Base-by-base conservation (phyloP, 2,113 vertebrate species). In the Castor canadensis region DNA sequence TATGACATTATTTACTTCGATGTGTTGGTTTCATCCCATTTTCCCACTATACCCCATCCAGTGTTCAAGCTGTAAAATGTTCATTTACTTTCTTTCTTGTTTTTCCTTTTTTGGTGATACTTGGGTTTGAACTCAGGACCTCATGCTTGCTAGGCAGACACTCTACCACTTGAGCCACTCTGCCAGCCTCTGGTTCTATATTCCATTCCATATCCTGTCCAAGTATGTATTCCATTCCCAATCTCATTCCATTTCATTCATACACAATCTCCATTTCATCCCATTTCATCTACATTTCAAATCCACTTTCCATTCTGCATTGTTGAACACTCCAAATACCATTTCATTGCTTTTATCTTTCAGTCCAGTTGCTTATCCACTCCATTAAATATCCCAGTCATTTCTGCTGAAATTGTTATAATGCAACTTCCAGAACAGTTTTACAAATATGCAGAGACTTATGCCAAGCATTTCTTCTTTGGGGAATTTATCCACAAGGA, bases 361-460 rank as follows among this genome's bases (percentile, higher is more conserved):
- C 77, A 85, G 38, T 80, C 52, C 20, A 79, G 26, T 80, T 93
- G 60, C 10, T 76, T 40, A 80, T 87, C 43, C 24, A 87, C 20
- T 64, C 76, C 77, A 73, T 45, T 87, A 75, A 92, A 79, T 83
- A 89, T 80, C 64, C 24, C 28, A 56, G 83, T 95, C 32, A 43
- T 67, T 89, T 77, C 43, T 84, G 71, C 52, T 49, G 88, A 87
- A 93, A 94, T 85, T 73, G 22, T 87, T 91, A 1, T 58, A 76
- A 85, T 1, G 71, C n/a, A 60, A 86, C 64, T 81, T 93, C 89
- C 73, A 66, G n/a, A 93, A 80, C 22, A 43, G 40, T 56, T 91
- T 91, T 81, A 86, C 11, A 90, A 77, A 58, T 88, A n/a, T 92
- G 5, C 22, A 88, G 60, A 43, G 26, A 49, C 17, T 47, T 71